A percentile compares a stretch with the other conserved stretches of the same genome.
These are phyloP conservation scores for Elysia chlorotica DNA, from an alignment of 1,140 invertebrate genomes.

Conservation along the genomic window DNA sequence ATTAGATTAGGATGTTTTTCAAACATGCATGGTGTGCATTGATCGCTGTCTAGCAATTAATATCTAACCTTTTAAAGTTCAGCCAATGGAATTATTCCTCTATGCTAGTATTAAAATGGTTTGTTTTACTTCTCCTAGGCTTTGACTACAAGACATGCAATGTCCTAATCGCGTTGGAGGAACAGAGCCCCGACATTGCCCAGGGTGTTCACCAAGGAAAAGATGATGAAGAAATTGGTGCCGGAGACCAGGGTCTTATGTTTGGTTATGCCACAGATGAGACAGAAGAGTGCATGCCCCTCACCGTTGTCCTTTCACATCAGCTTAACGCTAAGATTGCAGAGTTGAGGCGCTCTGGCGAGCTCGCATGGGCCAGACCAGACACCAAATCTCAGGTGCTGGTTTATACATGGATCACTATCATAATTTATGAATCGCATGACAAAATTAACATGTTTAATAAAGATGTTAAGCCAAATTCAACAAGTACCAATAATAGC, in stretches of 20 bases:
- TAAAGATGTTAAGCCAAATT: too few relatives aligned
- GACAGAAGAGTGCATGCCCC: constrained; percentile 96
- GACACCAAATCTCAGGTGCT: constrained; percentile 98
- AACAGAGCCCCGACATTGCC: constrained; percentile 94
- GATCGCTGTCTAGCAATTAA: too few relatives aligned
- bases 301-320: constrained; percentile 94
- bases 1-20: too few relatives aligned
- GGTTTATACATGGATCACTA: too few relatives aligned
- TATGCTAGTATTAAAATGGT: too few relatives aligned
- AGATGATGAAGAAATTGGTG: constrained; percentile 95
- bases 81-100: too few relatives aligned
- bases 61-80: too few relatives aligned
- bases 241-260: constrained; percentile 73
- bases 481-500: too few relatives aligned
- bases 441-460: too few relatives aligned
- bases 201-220: constrained; percentile 94
- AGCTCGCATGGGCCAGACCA: constrained; percentile 94
- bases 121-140: constrained; percentile 66
- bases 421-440: too few relatives aligned
- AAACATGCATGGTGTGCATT: too few relatives aligned
- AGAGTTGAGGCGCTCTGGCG: constrained; percentile 83
- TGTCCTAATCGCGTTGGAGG: constrained; percentile 94
- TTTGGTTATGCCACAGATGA: constrained; percentile 77
- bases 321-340: constrained; percentile 90
- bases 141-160: constrained; percentile 99